Evolutionary conservation across 2,113 vertebrate species (phyloP).

Genomic region (Anoplopoma fimbria): DNA sequence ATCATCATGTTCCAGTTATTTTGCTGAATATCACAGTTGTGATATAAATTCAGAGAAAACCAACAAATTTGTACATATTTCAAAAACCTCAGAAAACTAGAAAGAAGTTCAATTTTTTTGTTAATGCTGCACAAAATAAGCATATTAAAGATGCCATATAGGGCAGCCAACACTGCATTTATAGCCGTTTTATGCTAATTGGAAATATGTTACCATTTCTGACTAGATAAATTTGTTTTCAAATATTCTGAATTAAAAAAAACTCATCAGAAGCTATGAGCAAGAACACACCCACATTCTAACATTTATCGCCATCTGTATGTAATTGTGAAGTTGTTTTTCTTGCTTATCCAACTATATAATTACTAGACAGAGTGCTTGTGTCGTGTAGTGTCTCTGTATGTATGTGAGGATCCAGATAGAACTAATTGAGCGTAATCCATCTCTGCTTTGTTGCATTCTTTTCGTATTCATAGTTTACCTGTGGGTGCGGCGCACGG

Average conservation of each 20-base stretch:
- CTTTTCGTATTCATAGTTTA: conserved; percentile 39
- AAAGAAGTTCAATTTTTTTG: not conserved
- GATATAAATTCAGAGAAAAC: not conserved
- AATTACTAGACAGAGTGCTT: not conserved
- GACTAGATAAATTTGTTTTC: not conserved
- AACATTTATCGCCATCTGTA: conserved; percentile 12
- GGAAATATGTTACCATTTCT: not conserved
- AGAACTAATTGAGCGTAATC: not conserved
- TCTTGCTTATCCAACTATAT: not conserved
- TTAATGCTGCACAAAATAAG: not conserved
- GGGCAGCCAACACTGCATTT: not conserved
- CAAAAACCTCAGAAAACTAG: not conserved
- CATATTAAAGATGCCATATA: not conserved
- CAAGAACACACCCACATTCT: conserved; percentile 3
- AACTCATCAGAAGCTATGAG: not conserved
- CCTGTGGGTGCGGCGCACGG: conserved; percentile 85
- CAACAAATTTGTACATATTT: not conserved
- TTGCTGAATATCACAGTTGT: not conserved
- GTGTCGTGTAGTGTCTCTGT: not conserved
- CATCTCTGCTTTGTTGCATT: not conserved
- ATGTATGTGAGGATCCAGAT: not conserved
- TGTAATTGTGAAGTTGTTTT: not conserved
- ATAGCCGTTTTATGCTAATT: not conserved
- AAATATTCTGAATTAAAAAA: not conserved
- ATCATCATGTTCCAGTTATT: not conserved